A percentile compares a stretch with the other conserved stretches of the same genome.
phyloP scores from a whole-genome alignment of 2,888 invertebrate species.

The Aporophyla nigra region DNA sequence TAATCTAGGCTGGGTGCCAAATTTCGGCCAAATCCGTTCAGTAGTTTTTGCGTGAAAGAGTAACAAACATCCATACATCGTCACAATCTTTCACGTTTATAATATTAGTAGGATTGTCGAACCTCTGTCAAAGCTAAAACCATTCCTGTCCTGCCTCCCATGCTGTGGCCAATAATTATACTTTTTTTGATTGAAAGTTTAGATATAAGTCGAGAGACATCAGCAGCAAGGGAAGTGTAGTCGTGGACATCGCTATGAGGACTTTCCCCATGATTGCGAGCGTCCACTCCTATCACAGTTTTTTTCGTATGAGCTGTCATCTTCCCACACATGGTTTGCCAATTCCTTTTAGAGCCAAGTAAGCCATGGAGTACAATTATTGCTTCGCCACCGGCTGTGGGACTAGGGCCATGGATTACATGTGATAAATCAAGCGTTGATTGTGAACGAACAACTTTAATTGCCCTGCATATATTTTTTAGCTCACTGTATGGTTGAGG shows the following conservation, averaged over 20 bases:
- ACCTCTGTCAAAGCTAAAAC: constrained; percentile 92
- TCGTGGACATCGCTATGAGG: constrained; percentile 91
- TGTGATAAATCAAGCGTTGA: constrained; percentile 53
- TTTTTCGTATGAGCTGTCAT: constrained; percentile 91
- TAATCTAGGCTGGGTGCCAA: too few species aligned
- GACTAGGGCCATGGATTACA: constrained; percentile 54
- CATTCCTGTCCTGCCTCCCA: constrained; percentile 97
- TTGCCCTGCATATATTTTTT: constrained; percentile 22
- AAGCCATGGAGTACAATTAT: constrained; percentile 95
- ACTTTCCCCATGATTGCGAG: constrained; percentile 98
- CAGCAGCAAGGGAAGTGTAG: constrained; percentile 56
- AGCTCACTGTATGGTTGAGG: constrained; percentile 1
- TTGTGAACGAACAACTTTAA: constrained; percentile 10
- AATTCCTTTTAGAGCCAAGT: constrained; percentile 97
- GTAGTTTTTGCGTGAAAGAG: too few species aligned
- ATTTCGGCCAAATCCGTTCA: too few species aligned
- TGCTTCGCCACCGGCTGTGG: constrained; percentile 38
- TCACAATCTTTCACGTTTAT: too few species aligned
- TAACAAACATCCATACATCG: too few species aligned
- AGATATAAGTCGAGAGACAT: constrained; percentile 44
- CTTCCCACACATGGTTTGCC: constrained; percentile 94
- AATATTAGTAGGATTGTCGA: neutral
- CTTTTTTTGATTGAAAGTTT: constrained; percentile 76
- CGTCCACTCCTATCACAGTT: constrained; percentile 95
- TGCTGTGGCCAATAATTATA: constrained; percentile 96